phyloP scores from a whole-genome alignment of 2,888 invertebrate species.

The Conchocele bisecta region DNA sequence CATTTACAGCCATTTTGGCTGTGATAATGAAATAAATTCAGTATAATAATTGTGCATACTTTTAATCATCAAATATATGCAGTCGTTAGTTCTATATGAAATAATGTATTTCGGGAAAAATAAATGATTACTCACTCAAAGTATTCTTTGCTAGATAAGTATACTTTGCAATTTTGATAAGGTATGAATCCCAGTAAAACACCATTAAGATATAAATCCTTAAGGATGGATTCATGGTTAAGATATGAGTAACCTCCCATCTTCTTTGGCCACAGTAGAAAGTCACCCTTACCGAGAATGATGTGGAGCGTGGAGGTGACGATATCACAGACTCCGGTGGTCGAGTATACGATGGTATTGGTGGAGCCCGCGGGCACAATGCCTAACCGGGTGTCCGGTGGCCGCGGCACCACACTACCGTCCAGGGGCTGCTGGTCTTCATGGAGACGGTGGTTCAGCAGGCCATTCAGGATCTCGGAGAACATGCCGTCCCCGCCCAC shows the following conservation, averaged over 20 bases:
- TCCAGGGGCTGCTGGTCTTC: slow-evolving; percentile 85
- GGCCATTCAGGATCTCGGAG: slow-evolving; percentile 90
- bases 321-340: slow-evolving; percentile 91
- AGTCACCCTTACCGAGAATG: slow-evolving; percentile 86
- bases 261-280: too few species aligned
- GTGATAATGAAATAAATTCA: too few species aligned
- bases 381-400: slow-evolving; percentile 75
- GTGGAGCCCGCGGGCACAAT: slow-evolving; percentile 86
- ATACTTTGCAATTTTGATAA: slow-evolving; percentile 1
- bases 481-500: slow-evolving; percentile 95
- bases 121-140: too few species aligned
- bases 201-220: neutral
- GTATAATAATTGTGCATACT: too few species aligned
- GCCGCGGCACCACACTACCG: slow-evolving; percentile 82
- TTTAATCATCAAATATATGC: too few species aligned
- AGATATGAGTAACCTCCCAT: neutral
- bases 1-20: too few species aligned
- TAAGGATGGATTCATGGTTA: too few species aligned
- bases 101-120: too few species aligned
- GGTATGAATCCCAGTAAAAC: too few species aligned
- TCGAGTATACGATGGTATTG: slow-evolving; percentile 87
- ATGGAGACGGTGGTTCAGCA: slow-evolving; percentile 86
- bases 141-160: too few species aligned
- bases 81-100: too few species aligned
- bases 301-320: slow-evolving; percentile 92